Evolutionary conservation across 2,113 vertebrate genomes (phyloP).

Genomic region (Gavialis gangeticus): DNA sequence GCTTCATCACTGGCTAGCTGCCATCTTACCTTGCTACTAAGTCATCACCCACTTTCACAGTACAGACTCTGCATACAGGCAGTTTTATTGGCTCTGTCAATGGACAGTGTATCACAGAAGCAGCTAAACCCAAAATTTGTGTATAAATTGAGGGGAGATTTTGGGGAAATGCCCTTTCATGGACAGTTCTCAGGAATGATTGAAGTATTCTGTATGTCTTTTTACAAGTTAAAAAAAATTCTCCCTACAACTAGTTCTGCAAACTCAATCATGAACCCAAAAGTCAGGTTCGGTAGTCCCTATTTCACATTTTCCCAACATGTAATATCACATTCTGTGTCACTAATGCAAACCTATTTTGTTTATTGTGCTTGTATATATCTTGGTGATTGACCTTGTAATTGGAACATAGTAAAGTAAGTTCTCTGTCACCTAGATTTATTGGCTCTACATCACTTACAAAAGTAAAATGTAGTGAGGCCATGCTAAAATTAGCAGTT

Average conservation of each 20-base stretch:
- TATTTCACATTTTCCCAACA: background rate
- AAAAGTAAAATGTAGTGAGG: conserved; percentile 47
- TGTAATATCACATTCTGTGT: background rate
- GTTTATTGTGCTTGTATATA: background rate
- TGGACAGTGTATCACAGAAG: background rate
- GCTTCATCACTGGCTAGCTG: background rate
- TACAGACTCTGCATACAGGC: background rate
- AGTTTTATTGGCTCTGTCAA: background rate
- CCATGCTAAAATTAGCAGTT: conserved; percentile 20
- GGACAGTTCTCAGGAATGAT: background rate
- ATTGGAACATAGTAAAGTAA: conserved; percentile 31
- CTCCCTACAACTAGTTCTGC: background rate
- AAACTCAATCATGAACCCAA: background rate
- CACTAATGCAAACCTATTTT: background rate
- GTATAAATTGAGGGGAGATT: background rate
- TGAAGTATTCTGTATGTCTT: rapidly evolving
- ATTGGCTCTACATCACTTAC: conserved; percentile 53
- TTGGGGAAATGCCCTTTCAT: rapidly evolving
- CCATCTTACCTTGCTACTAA: background rate
- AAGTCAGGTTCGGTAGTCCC: background rate
- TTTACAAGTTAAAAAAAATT: background rate
- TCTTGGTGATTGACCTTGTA: conserved; percentile 27
- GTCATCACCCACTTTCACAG: background rate
- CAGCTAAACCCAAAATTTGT: background rate
- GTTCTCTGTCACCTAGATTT: conserved; percentile 15